Percentiles rank a stretch among this genome's conserved stretches.
Conservation (phyloP, 1,140 invertebrate species). For the Eciton burchellii region DNA sequence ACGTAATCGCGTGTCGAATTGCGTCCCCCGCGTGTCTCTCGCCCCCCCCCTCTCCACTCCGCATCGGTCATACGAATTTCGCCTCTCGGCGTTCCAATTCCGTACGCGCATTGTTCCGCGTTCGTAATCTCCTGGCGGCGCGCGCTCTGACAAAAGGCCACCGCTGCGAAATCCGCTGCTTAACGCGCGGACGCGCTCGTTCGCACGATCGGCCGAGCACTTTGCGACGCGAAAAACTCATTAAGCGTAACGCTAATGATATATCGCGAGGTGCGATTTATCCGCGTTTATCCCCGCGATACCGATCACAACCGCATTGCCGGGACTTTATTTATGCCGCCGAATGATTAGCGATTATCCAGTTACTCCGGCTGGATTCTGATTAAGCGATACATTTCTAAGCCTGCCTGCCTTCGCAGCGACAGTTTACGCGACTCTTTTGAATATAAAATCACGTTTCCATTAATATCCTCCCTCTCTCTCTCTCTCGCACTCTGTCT, state of each 20-base stretch:
- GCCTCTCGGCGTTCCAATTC: conserved; percentile 12
- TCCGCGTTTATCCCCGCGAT: conserved; percentile 24
- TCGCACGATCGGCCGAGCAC: not conserved
- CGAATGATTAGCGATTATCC: conserved; percentile 26
- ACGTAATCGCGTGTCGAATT: conserved; percentile 43
- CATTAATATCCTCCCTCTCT: conserved; percentile 16
- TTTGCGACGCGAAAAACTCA: conserved; percentile 38
- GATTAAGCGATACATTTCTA: conserved; percentile 16
- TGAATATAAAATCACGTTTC: conserved; percentile 38
- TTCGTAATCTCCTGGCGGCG: conserved; percentile 56
- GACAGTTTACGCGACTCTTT: not conserved
- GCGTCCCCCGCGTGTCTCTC: not conserved
- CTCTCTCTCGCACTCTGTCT: no score
- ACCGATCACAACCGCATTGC: not conserved
- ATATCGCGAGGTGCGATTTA: conserved; percentile 5
- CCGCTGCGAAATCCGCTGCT: conserved; percentile 56
- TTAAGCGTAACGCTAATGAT: conserved; percentile 40
- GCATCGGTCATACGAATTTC: conserved; percentile 26
- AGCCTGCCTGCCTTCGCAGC: not conserved
- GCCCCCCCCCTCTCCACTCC: no score
- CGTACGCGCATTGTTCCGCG: conserved; percentile 38
- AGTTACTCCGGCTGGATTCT: not conserved
- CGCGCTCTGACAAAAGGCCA: conserved; percentile 47
- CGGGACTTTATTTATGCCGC: conserved; percentile 28
- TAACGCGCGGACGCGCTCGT: conserved; percentile 35